Evolutionary conservation across 2,888 invertebrate species (phyloP).

Genomic region (Apodemia zela): DNA sequence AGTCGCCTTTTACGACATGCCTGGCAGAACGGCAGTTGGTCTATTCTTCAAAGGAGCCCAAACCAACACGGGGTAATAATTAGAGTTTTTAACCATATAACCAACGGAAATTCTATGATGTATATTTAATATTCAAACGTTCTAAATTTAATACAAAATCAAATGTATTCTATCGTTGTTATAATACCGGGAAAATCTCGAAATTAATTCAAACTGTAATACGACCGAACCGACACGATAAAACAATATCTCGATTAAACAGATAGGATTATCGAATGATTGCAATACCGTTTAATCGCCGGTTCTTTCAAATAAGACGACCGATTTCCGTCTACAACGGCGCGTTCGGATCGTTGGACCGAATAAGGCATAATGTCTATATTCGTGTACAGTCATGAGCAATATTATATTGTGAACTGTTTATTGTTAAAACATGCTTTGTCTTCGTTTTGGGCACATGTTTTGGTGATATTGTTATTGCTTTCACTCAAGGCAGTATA

Average conservation of each 20-base stretch:
- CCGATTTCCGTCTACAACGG: conserved; percentile 32
- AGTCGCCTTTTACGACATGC: no score
- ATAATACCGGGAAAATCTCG: not conserved
- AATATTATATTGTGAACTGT: conserved; percentile 12
- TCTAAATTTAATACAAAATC: not conserved
- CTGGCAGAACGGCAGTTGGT: no score
- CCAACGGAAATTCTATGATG: no score
- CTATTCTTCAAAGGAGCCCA: no score
- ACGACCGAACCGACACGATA: not conserved
- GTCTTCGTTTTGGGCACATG: not conserved
- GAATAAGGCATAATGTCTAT: conserved; percentile 32
- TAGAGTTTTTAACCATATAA: no score
- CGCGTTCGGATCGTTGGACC: conserved; percentile 48
- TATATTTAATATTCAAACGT: not conserved
- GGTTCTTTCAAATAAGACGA: conserved; percentile 45
- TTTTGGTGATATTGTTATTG: not conserved
- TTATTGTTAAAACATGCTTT: not conserved
- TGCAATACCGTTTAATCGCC: conserved; percentile 40
- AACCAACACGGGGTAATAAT: no score
- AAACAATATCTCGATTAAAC: conserved; percentile 16
- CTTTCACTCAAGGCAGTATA: no score
- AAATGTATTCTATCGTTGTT: not conserved
- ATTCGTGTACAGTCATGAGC: conserved; percentile 20
- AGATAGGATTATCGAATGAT: conserved; percentile 21
- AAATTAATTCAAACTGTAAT: not conserved